Evolutionary conservation across 2,888 invertebrate species (phyloP).

Genomic region (Portevinia maculata): DNA sequence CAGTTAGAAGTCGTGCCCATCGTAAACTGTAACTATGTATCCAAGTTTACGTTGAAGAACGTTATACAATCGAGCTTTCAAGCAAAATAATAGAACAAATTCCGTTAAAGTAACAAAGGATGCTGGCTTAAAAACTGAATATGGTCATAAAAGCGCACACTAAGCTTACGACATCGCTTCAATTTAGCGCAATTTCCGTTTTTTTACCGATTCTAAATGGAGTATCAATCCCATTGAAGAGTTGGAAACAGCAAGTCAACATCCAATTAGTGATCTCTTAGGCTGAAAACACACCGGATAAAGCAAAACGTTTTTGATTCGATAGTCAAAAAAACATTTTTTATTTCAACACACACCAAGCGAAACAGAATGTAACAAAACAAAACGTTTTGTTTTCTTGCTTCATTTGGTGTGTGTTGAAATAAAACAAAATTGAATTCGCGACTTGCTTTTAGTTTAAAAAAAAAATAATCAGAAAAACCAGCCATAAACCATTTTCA

Average conservation of each 20-base stretch:
- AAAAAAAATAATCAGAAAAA: no score
- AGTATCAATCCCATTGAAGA: conserved; percentile 3
- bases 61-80: conserved; percentile 22
- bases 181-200: conserved; percentile 23
- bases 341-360: no score
- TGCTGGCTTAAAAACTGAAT: conserved; percentile 38
- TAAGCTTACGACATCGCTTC: conserved; percentile 13
- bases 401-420: no score
- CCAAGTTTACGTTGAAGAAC: conserved; percentile 13
- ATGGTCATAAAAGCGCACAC: conserved; percentile 41
- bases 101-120: conserved; percentile 40
- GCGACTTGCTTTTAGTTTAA: no score
- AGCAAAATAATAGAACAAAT: conserved; percentile 47
- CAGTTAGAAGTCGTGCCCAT: conserved; percentile 26
- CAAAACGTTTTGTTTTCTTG: no score
- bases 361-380: no score
- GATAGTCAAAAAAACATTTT: no score
- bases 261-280: no score
- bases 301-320: no score
- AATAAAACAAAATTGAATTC: no score
- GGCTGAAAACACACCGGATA: no score
- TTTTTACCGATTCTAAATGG: conserved; percentile 1
- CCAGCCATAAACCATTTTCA: no score
- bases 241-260: neutral
- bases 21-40: neutral